Percentiles rank a stretch among this genome's conserved stretches.
These are phyloP conservation scores for Atrina japonica DNA, from an alignment of 2,888 invertebrate species.

Conservation along the genomic window DNA sequence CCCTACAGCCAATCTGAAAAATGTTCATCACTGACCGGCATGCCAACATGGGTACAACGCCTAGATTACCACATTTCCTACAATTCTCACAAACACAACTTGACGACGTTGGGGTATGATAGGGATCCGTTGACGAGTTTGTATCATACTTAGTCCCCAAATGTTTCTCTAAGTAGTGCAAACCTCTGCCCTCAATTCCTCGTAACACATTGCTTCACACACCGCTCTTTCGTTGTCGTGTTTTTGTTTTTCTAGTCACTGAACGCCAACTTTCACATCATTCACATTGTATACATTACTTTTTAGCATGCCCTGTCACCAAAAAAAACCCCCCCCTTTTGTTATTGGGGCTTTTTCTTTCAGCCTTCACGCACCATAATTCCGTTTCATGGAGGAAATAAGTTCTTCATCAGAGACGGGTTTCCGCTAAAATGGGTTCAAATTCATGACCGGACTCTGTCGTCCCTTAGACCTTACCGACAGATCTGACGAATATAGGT, in stretches of 20 bases:
- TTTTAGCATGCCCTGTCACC: too few relatives aligned
- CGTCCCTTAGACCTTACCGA: slow-evolving; percentile 25
- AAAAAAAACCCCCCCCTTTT: too few relatives aligned
- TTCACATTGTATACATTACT: too few relatives aligned
- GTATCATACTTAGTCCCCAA: too few relatives aligned
- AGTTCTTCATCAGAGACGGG: slow-evolving; percentile 12
- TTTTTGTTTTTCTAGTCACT: too few relatives aligned
- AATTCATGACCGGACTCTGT: slow-evolving; percentile 21
- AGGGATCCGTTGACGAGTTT: too few relatives aligned
- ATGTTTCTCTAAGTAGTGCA: background rate
- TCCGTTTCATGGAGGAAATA: background rate
- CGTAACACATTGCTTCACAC: slow-evolving; percentile 2
- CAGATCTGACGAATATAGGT: slow-evolving; percentile 29
- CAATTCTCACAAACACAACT: background rate
- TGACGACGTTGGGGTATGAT: too few relatives aligned
- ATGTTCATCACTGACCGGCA: slow-evolving; percentile 17
- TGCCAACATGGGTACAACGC: slow-evolving; percentile 26
- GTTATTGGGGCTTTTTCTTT: too few relatives aligned
- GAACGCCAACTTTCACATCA: too few relatives aligned
- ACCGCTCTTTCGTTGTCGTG: slow-evolving; percentile 13
- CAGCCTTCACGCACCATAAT: slow-evolving; percentile 11
- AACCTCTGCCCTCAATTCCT: slow-evolving; percentile 13
- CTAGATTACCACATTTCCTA: background rate
- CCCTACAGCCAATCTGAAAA: slow-evolving; percentile 19
- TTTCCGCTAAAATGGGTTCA: slow-evolving; percentile 5